These are phyloP conservation scores for Podabrus alpinus DNA, from an alignment of 2,888 invertebrate species.

Conservation along the genomic window DNA sequence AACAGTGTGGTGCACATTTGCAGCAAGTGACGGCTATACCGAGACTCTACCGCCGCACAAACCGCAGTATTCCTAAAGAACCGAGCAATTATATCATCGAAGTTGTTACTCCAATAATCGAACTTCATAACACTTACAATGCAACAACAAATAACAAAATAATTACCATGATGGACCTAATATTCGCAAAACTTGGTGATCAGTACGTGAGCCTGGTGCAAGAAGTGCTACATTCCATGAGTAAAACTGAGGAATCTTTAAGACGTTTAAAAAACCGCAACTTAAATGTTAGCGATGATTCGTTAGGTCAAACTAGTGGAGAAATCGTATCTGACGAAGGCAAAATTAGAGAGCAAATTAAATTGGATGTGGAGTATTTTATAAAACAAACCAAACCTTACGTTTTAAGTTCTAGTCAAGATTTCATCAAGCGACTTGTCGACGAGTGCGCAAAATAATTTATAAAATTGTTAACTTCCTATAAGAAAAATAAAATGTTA, in stretches of 20 bases:
- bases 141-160: slow-evolving; percentile 51
- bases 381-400: slow-evolving; percentile 55
- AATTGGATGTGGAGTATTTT: slow-evolving; percentile 82
- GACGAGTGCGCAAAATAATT: slow-evolving; percentile 4
- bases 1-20: slow-evolving; percentile 63
- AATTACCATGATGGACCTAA: slow-evolving; percentile 53
- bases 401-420: neutral
- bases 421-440: neutral
- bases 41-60: slow-evolving; percentile 87
- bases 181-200: slow-evolving; percentile 56
- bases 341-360: slow-evolving; percentile 89
- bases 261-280: slow-evolving; percentile 73
- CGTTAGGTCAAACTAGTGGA: slow-evolving; percentile 65
- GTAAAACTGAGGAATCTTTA: slow-evolving; percentile 93
- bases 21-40: slow-evolving; percentile 92
- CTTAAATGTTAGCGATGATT: slow-evolving; percentile 44
- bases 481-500: neutral
- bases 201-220: slow-evolving; percentile 71
- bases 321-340: slow-evolving; percentile 73
- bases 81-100: slow-evolving; percentile 71
- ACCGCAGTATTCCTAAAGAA: slow-evolving; percentile 81
- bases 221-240: slow-evolving; percentile 90
- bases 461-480: neutral
- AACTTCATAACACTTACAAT: slow-evolving; percentile 61
- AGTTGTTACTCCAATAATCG: slow-evolving; percentile 57